Evolutionary conservation across 64 coral and sea anemone genomes (phyloP).

Genomic region (Stichodactyla mertensii): DNA sequence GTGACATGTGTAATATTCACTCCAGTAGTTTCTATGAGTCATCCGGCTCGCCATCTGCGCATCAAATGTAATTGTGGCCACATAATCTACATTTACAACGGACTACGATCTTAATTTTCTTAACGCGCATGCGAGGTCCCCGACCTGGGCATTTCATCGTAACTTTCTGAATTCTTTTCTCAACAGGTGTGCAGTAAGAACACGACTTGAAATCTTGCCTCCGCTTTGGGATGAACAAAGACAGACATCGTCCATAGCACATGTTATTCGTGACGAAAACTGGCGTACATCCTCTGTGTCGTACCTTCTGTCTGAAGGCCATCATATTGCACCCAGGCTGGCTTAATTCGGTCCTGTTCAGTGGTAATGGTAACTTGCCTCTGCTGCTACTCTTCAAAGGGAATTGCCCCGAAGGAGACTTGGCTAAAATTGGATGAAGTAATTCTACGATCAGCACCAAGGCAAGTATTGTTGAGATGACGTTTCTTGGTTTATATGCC

Average conservation of each 20-base stretch:
- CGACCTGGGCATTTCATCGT: slow-evolving; percentile 32
- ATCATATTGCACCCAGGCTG: neutral
- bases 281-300: slow-evolving; percentile 11
- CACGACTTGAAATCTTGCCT: slow-evolving; percentile 26
- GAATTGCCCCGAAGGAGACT: neutral
- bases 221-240: slow-evolving; percentile 46
- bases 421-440: neutral
- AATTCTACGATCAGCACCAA: neutral
- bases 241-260: slow-evolving; percentile 52
- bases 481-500: neutral
- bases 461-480: neutral
- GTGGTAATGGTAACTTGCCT: neutral
- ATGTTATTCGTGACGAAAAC: slow-evolving; percentile 26
- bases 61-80: neutral
- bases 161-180: neutral
- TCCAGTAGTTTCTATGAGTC: neutral
- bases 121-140: slow-evolving; percentile 8
- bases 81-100: slow-evolving; percentile 36
- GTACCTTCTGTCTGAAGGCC: slow-evolving; percentile 11
- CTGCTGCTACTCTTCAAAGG: neutral
- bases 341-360: neutral
- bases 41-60: neutral
- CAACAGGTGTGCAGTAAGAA: slow-evolving; percentile 28
- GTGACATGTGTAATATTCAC: neutral
- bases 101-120: slow-evolving; percentile 26